Percentiles rank a stretch among this genome's conserved stretches.
phyloP scores from a whole-genome alignment of 2,113 vertebrate species.

The Hiodon tergisus region DNA sequence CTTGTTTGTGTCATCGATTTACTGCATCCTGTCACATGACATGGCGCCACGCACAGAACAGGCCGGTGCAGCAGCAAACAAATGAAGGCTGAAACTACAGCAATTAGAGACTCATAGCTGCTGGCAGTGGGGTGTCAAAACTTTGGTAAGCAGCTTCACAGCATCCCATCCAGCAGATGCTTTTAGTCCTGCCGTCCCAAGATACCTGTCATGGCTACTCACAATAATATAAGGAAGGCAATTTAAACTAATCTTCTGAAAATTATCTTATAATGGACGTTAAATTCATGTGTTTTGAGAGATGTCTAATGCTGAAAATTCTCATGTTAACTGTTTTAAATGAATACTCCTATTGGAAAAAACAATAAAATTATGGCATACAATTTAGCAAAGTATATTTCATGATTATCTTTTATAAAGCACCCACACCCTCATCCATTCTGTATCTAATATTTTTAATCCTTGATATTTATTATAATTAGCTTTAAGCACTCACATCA shows the following conservation, averaged over 20 bases:
- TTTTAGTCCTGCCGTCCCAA: not conserved
- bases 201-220: too few relatives aligned
- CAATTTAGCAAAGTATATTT: too few relatives aligned
- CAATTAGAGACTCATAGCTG: not conserved
- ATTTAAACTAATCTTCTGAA: not conserved
- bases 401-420: too few relatives aligned
- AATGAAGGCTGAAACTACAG: not conserved
- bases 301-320: too few relatives aligned
- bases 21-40: not conserved
- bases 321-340: too few relatives aligned
- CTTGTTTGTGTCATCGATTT: not conserved
- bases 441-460: too few relatives aligned
- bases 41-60: not conserved
- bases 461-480: too few relatives aligned
- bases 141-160: not conserved
- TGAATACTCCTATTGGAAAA: too few relatives aligned
- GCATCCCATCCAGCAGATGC: not conserved
- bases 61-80: not conserved
- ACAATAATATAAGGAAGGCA: constrained; percentile 1
- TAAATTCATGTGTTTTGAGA: too few relatives aligned
- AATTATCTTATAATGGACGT: not conserved
- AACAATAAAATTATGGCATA: too few relatives aligned
- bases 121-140: not conserved
- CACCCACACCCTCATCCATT: too few relatives aligned
- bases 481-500: too few relatives aligned